These are phyloP conservation scores for Sphaerodactylus townsendi DNA, from an alignment of 2,113 vertebrate genomes.

Conservation along the genomic window DNA sequence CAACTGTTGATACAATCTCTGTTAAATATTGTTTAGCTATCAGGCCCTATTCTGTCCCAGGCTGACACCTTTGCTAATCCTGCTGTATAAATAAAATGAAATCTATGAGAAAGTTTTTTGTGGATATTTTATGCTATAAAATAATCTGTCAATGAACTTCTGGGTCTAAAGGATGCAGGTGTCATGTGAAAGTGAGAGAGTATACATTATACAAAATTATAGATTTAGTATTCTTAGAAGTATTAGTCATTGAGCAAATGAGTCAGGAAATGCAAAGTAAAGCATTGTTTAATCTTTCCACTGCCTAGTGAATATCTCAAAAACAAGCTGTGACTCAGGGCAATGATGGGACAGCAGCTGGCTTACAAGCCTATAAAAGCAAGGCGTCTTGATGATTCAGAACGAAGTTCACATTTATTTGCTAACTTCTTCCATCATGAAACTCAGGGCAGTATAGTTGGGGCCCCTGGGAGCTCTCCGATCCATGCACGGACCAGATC, in stretches of 20 bases:
- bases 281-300: slow-evolving; percentile 3
- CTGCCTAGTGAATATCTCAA: background rate
- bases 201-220: background rate
- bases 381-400: background rate
- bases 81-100: background rate
- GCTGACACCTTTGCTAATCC: background rate
- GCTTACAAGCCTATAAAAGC: background rate
- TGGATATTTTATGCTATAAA: background rate
- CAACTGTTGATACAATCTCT: background rate
- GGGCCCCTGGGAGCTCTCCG: too few species aligned
- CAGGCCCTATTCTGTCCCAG: background rate
- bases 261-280: slow-evolving; percentile 14
- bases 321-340: background rate
- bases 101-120: background rate
- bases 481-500: too few species aligned
- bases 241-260: slow-evolving; percentile 16
- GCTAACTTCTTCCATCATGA: too few species aligned
- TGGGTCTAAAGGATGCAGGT: background rate
- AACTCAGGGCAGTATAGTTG: too few species aligned
- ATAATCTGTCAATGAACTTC: too few species aligned
- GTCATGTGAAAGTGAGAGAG: background rate
- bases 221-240: background rate
- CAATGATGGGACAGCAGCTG: background rate
- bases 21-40: background rate
- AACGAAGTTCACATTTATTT: background rate